A percentile compares a stretch with the other conserved stretches of the same genome.
Conservation (phyloP, 2,888 invertebrate genomes). For the Spodoptera littoralis region DNA sequence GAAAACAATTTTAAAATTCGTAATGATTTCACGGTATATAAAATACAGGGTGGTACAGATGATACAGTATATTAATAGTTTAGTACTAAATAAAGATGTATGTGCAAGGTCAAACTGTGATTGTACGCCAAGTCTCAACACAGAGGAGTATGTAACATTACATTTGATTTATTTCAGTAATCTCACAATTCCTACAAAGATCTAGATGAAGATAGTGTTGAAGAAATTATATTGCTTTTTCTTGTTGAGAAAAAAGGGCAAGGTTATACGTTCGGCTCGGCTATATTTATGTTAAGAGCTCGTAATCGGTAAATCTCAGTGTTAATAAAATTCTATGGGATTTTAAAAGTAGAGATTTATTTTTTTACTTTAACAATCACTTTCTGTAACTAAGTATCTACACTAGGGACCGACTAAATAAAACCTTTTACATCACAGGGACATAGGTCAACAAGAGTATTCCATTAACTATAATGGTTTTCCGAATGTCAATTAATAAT, state of each 20-base stretch:
- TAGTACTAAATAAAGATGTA: constrained; percentile 41
- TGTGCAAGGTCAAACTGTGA: constrained; percentile 31
- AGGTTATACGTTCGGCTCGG: neutral
- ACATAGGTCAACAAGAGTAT: no score
- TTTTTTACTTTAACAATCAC: no score
- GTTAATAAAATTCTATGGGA: no score
- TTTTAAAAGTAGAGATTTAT: no score
- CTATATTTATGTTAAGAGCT: neutral
- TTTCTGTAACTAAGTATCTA: no score
- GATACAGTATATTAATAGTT: constrained; percentile 35
- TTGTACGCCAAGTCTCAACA: constrained; percentile 14
- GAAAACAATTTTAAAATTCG: neutral
- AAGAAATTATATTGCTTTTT: neutral
- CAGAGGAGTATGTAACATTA: constrained; percentile 36
- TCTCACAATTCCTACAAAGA: constrained; percentile 4
- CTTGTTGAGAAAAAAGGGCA: neutral
- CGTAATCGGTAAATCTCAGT: no score
- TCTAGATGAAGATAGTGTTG: neutral
- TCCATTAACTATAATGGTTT: no score
- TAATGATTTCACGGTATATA: constrained; percentile 1
- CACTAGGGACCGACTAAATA: no score
- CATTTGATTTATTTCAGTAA: constrained; percentile 39
- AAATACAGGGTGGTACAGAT: neutral
- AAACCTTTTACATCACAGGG: no score
- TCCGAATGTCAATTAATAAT: no score